phyloP scores from a whole-genome alignment of 2,888 invertebrate genomes.

The Cephus pulcher region DNA sequence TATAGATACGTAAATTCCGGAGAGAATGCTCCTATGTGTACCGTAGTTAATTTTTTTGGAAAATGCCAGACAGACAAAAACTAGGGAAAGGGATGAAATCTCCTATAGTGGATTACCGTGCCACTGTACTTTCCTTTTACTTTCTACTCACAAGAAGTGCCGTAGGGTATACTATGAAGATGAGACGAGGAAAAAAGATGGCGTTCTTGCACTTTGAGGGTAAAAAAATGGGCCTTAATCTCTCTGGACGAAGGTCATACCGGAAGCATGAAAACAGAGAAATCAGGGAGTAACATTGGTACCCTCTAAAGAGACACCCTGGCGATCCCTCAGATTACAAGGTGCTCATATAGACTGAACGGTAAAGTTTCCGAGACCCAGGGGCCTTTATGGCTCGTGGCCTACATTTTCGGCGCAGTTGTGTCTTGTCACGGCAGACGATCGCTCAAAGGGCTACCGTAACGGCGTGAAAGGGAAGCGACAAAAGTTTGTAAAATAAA shows the following conservation, averaged over 20 bases:
- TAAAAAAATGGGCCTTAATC: background rate
- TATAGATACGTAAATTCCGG: background rate
- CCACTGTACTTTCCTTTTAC: background rate
- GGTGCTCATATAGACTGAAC: background rate
- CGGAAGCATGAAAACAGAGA: background rate
- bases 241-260: background rate
- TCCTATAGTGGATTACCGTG: background rate
- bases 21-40: background rate
- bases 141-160: background rate
- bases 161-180: background rate
- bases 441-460: background rate
- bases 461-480: background rate
- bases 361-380: slow-evolving; percentile 36
- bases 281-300: background rate
- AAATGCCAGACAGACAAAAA: background rate
- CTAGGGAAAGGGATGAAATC: background rate
- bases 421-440: background rate
- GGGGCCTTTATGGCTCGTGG: slow-evolving; percentile 34
- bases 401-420: slow-evolving; percentile 20
- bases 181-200: background rate
- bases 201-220: background rate
- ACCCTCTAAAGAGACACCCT: background rate
- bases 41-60: background rate
- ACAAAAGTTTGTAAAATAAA: background rate
- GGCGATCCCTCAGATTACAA: background rate